phyloP scores from a whole-genome alignment of 1,140 invertebrate genomes.

The Megathymus violae region DNA sequence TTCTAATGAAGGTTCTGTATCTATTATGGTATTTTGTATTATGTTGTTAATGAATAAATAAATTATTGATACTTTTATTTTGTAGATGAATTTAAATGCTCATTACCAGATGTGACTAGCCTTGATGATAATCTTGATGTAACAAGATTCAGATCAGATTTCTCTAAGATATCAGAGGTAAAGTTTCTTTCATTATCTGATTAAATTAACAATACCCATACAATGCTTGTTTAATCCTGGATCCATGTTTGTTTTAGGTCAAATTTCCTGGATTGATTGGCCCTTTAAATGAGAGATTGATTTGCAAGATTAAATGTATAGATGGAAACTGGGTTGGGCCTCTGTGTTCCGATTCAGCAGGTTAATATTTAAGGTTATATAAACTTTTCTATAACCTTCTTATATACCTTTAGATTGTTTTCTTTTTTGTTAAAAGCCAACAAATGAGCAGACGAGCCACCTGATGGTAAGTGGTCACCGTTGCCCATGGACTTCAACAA shows the following conservation, averaged over 20 bases:
- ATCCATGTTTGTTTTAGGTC: slow-evolving; percentile 59
- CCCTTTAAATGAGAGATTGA: slow-evolving; percentile 86
- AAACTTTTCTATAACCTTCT: slow-evolving; percentile 15
- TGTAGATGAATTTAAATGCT: slow-evolving; percentile 80
- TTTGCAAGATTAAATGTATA: slow-evolving; percentile 92
- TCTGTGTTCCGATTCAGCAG: slow-evolving; percentile 66
- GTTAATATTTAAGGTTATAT: slow-evolving; percentile 47
- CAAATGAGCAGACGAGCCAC: too few species aligned
- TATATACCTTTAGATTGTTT: slow-evolving; percentile 26
- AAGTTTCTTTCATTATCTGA: slow-evolving; percentile 10
- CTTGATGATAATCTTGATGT: slow-evolving; percentile 73
- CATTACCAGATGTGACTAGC: slow-evolving; percentile 73
- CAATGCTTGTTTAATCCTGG: background rate
- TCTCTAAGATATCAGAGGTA: slow-evolving; percentile 80
- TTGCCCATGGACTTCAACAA: too few species aligned
- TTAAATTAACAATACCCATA: slow-evolving; percentile 10
- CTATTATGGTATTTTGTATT: too few species aligned
- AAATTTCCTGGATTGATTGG: slow-evolving; percentile 88
- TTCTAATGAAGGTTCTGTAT: too few species aligned
- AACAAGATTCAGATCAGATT: slow-evolving; percentile 74
- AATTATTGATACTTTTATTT: slow-evolving; percentile 22
- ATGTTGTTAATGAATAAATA: too few species aligned
- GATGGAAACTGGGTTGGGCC: slow-evolving; percentile 92
- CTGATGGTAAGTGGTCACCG: too few species aligned
- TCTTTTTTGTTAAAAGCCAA: background rate